Conservation (phyloP, 2,113 vertebrate species). For the Meriones unguiculatus region DNA sequence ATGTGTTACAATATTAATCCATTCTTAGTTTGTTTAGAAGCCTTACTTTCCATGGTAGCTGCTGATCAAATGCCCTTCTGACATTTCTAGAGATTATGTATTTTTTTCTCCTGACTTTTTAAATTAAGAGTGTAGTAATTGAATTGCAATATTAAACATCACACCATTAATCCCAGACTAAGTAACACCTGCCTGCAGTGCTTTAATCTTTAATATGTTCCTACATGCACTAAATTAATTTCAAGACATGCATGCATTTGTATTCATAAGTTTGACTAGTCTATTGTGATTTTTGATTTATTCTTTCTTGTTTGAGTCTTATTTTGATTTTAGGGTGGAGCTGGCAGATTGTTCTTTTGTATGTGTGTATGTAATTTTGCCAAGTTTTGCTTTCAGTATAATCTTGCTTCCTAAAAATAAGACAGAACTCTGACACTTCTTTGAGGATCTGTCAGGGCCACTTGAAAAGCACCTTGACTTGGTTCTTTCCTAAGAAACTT, state of each 20-base stretch:
- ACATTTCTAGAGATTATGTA: not conserved
- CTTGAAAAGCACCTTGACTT: not conserved
- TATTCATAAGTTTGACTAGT: not conserved
- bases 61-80: not conserved
- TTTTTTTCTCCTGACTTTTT: conserved; percentile 14
- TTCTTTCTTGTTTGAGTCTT: not conserved
- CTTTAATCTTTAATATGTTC: conserved; percentile 32
- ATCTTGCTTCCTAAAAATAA: conserved; percentile 27
- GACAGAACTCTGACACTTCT: not conserved
- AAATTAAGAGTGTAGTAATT: conserved; percentile 1
- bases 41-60: not conserved
- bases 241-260: not conserved
- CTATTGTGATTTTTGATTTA: not conserved
- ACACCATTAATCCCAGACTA: not conserved
- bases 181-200: not conserved
- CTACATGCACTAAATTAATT: not conserved
- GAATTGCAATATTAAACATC: not conserved
- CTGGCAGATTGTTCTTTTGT: not conserved
- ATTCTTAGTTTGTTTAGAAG: not conserved
- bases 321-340: not conserved
- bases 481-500: not conserved
- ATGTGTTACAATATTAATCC: not conserved
- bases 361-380: not conserved
- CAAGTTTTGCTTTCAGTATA: conserved; percentile 9
- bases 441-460: not conserved